Evolutionary conservation across 2,797 vertebrate species (phyloP), one percentile per base, ranked within the genome.

Genomic region (Rhinella marina): DNA sequence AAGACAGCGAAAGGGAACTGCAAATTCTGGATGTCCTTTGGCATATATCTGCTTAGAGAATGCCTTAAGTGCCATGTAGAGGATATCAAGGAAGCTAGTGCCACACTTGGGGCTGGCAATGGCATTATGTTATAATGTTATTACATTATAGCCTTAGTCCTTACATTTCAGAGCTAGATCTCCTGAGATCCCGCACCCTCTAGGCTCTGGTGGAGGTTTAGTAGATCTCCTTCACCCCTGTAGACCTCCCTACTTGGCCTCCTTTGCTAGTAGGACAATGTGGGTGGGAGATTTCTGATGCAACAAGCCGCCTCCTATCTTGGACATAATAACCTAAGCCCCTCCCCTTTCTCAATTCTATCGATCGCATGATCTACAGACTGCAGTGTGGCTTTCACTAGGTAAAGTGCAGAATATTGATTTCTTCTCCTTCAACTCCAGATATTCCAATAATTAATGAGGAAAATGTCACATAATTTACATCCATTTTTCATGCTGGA

Each of bases 361-460:
- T 41, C 0, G 27, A 72, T 72, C 14, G 1, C 2, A 19, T 19
- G 29, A 17, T 41, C 29, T 9, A 19, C 19, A 41, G 9, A 29
- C 66, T 70, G 12, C 16, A 32, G 2, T 14, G 66, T 32, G 16
- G 6, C 68, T 72, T 41, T 72, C 41, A 19, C 70, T 48, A 12
- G 64, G 64, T 13, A 16, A 29, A 68, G 25, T 68, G 16, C 73
- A 76, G 59, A 32, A 64, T 50, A 81, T 64, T 50, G 79, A 81
- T 81, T 81, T 23, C 0, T 81, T 64, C 12, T 41, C 12, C 11
- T 64, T 50, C 41, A n/a, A n/a, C 57, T n/a, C 2, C 0, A 32
- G 17, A n/a, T n/a, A n/a, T 14, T n/a, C 32, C 27, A n/a, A n/a
- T 64, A 64, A 80, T 13, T 81, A 81, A 81, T 64, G 79, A 64